phyloP scores from a whole-genome alignment of 2,113 vertebrate genomes.

The Reinhardtius hippoglossoides region DNA sequence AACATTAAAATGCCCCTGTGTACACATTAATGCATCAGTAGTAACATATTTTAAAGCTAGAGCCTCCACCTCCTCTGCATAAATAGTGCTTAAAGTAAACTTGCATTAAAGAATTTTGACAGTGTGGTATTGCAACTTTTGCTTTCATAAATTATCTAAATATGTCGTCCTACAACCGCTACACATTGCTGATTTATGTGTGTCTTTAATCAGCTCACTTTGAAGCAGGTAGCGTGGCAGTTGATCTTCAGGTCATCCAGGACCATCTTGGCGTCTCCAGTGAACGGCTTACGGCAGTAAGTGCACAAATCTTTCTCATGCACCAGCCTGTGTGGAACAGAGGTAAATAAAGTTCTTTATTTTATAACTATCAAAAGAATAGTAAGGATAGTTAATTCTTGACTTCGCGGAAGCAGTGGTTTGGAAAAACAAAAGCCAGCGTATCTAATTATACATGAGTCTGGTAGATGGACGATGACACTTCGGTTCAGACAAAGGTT shows the following conservation, averaged over 20 bases:
- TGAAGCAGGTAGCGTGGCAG: conserved; percentile 95
- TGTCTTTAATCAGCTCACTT: conserved; percentile 81
- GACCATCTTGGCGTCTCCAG: conserved; percentile 91
- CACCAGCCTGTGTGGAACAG: conserved; percentile 80
- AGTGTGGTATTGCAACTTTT: neutral
- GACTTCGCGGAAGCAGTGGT: neutral
- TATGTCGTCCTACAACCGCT: neutral
- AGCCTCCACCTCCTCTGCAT: too few relatives aligned
- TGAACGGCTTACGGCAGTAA: conserved; percentile 90
- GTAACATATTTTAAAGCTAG: neutral
- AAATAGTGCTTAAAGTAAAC: too few relatives aligned
- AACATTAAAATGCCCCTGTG: too few relatives aligned
- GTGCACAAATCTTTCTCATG: conserved; percentile 93
- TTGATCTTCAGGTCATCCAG: conserved; percentile 92
- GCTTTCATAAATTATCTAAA: neutral
- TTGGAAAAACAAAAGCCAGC: too few relatives aligned
- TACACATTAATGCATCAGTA: neutral
- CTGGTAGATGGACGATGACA: too few relatives aligned
- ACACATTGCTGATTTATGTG: neutral
- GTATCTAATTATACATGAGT: too few relatives aligned
- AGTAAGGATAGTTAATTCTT: neutral
- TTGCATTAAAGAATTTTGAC: neutral
- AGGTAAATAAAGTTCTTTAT: neutral
- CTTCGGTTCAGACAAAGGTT: too few relatives aligned
- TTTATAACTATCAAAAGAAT: neutral